Evolutionary conservation across 2,888 invertebrate genomes (phyloP), one percentile per base, ranked within the genome.

Genomic region (Ctenicera cuprea): DNA sequence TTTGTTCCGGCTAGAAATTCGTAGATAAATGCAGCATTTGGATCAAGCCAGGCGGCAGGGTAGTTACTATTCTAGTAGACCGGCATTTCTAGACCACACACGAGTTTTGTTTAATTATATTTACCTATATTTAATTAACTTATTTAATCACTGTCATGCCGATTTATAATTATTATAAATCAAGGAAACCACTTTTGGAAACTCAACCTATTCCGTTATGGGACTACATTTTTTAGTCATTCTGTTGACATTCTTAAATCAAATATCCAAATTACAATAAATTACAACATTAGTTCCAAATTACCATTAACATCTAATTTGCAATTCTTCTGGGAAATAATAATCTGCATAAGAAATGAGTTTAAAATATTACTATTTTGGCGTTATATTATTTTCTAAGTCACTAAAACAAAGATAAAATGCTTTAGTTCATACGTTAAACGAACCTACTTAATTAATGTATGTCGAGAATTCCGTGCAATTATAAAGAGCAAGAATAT

Each of bases 21-120:
- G 61, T 66, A 66, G 74, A 66, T 71, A 71, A 74, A 41, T 71
- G 48, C 65, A 66, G 71, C 62, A 66, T 66, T 71, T 48, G 63
- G 61, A 63, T 48, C 14, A 22, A 66, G 52, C 18, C 59, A 50
- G 48, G 26, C 54, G 71, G 65, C 38, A 63, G 66, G 72, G 67
- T 73, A 14, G 65, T 54, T 41, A 38, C 61, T 48, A 57, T 14
- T 30, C 43, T 57, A 14, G 50, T 33, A 48, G 41, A 37, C 30
- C 48, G 70, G 63, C 54, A 57, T 71, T 71, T 67, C 41, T 67
- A 67, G 74, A 74, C 74, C 74, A 74, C 74, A 74, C 74, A 71
- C 74, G 71, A 52, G 71, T 64, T 59, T 71, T 67, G 61, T 74
- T 71, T 74, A 68, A 74, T 74, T 74, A 71, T 45, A 71, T 71